Base-by-base conservation (phyloP, 53 echinoderm and acorn worm species). In the Temnopleurus reevesii region DNA sequence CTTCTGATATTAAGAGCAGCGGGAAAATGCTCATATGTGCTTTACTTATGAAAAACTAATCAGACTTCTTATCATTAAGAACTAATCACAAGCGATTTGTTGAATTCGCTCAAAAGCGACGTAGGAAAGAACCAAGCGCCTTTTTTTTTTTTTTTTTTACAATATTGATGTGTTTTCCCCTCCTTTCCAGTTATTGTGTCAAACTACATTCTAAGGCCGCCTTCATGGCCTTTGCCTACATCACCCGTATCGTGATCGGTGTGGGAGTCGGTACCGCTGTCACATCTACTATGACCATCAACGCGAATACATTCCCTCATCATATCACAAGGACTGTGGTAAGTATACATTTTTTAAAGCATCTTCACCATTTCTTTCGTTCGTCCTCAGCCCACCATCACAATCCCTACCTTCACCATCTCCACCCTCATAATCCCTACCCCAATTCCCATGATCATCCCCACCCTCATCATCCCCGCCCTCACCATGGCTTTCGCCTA, bases 211-310 rank as follows among this genome's bases (percentile, higher is more conserved):
- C 65, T 28, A 49, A 18, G 30, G 27, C 33, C 1, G 49, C 71
- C 4, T 87, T 87, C 35, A 46, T 87, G 7, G 71, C 55, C 1
- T 66, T 87, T 49, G 29, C 66, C 17, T 87, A 46, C 38, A 6
- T 87, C 49, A 66, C 71, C 51, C 88, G 88, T 21, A 51, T 66
- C 8, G 2, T 87, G 34, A 35, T 87, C 19, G 88, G 66, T 17
- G 15, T 87, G 9, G 88, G 88, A 0, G 71, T 49, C 33, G 53
- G 47, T 29, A 66, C 88, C 27, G 46, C 88, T 4, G 71, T 87
- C 4, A 87, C 88, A 18, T 65, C 88, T 12, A 87, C 71, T 12
- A 87, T 87, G 88, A 46, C 88, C 30, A 87, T 87, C 27, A 87
- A 87, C 29, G 88, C 88, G 9, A 87, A 87, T 19, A 65, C 71